Evolutionary conservation across 2,797 vertebrate species (phyloP).

Genomic region (Mionectes olivaceus): DNA sequence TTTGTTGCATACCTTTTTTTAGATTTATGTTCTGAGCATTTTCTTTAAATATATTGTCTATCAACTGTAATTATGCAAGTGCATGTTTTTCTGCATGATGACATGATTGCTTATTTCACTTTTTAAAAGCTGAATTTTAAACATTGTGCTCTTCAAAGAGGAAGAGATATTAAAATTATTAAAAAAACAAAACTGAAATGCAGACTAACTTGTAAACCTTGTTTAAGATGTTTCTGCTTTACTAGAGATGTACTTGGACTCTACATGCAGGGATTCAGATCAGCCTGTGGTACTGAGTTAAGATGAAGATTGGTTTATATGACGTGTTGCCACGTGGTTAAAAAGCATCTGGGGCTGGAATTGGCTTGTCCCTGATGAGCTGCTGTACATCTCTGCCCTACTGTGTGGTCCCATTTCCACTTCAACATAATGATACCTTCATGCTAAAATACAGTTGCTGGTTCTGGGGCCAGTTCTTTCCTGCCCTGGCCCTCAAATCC

Average conservation of each 20-base stretch:
- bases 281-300: rapidly evolving
- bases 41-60: neutral
- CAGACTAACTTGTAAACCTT: neutral
- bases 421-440: neutral
- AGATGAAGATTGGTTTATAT: neutral
- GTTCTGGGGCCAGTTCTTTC: neutral
- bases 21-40: neutral
- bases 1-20: neutral
- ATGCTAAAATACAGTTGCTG: neutral
- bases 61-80: neutral
- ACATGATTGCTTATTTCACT: neutral
- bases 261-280: neutral
- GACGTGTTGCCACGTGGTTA: rapidly evolving
- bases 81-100: neutral
- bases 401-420: neutral
- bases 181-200: too few species aligned
- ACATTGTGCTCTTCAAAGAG: neutral
- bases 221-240: neutral
- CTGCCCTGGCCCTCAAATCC: neutral
- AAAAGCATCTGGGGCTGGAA: neutral
- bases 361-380: neutral
- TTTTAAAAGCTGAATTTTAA: neutral
- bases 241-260: neutral
- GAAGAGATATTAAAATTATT: neutral
- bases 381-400: neutral